Percentiles rank a stretch among this genome's conserved stretches.
These are phyloP conservation scores for Sphaeridia pumilis DNA, from an alignment of 2,888 invertebrate genomes.

Conservation along the genomic window DNA sequence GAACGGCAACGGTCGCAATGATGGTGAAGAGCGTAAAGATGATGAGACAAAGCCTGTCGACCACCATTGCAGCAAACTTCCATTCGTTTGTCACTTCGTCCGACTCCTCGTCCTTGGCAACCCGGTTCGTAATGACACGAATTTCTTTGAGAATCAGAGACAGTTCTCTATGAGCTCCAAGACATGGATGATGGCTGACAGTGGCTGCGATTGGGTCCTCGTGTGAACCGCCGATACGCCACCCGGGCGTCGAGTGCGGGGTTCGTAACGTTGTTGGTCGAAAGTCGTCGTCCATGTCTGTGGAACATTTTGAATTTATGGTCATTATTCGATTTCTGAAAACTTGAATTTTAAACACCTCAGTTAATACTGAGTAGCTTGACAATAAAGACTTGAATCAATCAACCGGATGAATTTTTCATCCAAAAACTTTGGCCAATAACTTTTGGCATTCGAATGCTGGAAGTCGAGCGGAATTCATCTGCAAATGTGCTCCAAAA, in stretches of 20 bases:
- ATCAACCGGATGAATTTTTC: too few relatives aligned
- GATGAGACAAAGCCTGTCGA: constrained; percentile 99
- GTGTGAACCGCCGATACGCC: constrained; percentile 50
- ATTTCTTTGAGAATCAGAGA: constrained; percentile 85
- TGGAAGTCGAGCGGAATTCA: too few relatives aligned
- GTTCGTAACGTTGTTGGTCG: constrained; percentile 58
- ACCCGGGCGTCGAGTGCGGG: constrained; percentile 41
- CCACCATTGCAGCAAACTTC: constrained; percentile 96
- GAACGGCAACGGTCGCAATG: constrained; percentile 92
- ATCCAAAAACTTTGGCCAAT: too few relatives aligned
- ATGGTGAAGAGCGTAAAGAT: constrained; percentile 97
- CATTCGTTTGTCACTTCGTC: constrained; percentile 93
- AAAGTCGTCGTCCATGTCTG: constrained; percentile 92
- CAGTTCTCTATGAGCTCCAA: constrained; percentile 87
- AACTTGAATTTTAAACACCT: too few relatives aligned
- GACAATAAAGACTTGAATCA: too few relatives aligned
- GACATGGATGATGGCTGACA: constrained; percentile 52
- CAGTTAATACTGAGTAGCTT: too few relatives aligned
- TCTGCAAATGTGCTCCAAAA: too few relatives aligned
- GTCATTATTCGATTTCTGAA: too few relatives aligned
- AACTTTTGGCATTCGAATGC: too few relatives aligned
- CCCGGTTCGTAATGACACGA: constrained; percentile 81
- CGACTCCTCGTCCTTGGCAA: constrained; percentile 89
- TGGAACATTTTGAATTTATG: too few relatives aligned
- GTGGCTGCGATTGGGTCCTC: constrained; percentile 47